phyloP scores from a whole-genome alignment of 2,888 invertebrate species.

The Pherbina coryleti region DNA sequence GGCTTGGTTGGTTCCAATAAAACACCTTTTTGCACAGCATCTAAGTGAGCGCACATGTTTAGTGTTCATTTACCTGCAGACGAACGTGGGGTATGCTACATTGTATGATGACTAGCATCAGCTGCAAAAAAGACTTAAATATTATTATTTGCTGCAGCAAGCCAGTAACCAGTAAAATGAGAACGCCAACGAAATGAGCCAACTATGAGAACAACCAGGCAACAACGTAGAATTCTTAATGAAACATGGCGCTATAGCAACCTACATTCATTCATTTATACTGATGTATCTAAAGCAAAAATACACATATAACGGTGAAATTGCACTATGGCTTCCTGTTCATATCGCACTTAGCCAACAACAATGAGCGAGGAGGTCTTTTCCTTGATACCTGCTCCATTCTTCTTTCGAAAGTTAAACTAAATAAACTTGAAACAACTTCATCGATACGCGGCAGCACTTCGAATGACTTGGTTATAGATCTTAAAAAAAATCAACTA shows the following conservation, averaged over 20 bases:
- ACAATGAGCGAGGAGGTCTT: too few relatives aligned
- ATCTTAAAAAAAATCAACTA: neutral
- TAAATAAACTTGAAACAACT: conserved; percentile 10
- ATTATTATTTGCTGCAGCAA: neutral
- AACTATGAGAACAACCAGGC: neutral
- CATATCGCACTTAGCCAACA: too few relatives aligned
- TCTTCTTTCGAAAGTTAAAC: neutral
- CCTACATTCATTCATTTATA: neutral
- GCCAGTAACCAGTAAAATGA: neutral
- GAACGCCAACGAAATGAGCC: neutral
- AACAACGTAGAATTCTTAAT: conserved; percentile 28
- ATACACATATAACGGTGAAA: conserved; percentile 2
- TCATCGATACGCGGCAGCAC: conserved; percentile 24
- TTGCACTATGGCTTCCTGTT: neutral
- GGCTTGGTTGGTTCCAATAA: neutral
- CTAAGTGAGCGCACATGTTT: neutral
- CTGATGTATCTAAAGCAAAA: neutral
- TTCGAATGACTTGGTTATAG: conserved; percentile 11
- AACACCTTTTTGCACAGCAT: neutral
- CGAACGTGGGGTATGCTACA: neutral
- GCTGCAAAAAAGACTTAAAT: neutral
- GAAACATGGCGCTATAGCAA: conserved; percentile 12
- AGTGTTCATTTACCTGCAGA: neutral
- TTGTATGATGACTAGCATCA: neutral
- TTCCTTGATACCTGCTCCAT: too few relatives aligned